These are phyloP conservation scores for Scarus forsteni DNA, from an alignment of 2,797 vertebrate genomes.

Conservation along the genomic window DNA sequence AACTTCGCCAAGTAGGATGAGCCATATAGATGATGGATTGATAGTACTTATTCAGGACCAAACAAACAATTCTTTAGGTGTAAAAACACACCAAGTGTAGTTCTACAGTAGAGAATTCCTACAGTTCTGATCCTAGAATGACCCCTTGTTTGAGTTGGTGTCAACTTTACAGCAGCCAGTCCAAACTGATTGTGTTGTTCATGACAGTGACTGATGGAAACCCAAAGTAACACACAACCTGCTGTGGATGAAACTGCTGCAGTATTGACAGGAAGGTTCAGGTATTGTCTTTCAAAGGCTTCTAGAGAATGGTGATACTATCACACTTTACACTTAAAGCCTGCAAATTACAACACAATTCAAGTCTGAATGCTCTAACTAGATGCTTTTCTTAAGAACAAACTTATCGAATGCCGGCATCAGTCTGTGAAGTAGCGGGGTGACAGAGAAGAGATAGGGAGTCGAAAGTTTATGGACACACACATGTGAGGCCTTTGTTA, in stretches of 20 bases:
- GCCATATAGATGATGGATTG: too few species aligned
- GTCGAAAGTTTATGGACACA: slow-evolving; percentile 21
- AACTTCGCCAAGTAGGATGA: too few species aligned
- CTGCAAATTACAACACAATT: slow-evolving; percentile 63
- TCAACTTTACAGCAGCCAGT: slow-evolving; percentile 23
- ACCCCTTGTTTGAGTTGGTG: slow-evolving; percentile 36
- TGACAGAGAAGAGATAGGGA: background rate
- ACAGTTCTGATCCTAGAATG: too few species aligned
- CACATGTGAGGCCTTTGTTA: slow-evolving; percentile 32
- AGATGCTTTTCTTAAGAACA: slow-evolving; percentile 37
- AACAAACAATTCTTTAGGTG: too few species aligned
- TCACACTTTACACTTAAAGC: slow-evolving; percentile 42
- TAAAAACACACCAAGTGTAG: too few species aligned
- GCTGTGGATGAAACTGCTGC: slow-evolving; percentile 14
- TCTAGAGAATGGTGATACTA: slow-evolving; percentile 42
- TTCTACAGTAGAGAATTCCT: too few species aligned
- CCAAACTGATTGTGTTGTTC: slow-evolving; percentile 14
- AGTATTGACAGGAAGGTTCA: slow-evolving; percentile 51
- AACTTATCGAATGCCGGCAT: slow-evolving; percentile 52
- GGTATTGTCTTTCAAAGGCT: slow-evolving; percentile 18
- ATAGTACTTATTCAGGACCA: too few species aligned
- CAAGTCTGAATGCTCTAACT: slow-evolving; percentile 53
- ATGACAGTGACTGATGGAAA: slow-evolving; percentile 45
- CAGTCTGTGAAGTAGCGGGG: slow-evolving; percentile 16
- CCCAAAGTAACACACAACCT: slow-evolving; percentile 6